Evolutionary conservation across 2,113 vertebrate genomes (phyloP), one percentile per base, ranked within the genome.

Genomic region (Zosterops pallidus): DNA sequence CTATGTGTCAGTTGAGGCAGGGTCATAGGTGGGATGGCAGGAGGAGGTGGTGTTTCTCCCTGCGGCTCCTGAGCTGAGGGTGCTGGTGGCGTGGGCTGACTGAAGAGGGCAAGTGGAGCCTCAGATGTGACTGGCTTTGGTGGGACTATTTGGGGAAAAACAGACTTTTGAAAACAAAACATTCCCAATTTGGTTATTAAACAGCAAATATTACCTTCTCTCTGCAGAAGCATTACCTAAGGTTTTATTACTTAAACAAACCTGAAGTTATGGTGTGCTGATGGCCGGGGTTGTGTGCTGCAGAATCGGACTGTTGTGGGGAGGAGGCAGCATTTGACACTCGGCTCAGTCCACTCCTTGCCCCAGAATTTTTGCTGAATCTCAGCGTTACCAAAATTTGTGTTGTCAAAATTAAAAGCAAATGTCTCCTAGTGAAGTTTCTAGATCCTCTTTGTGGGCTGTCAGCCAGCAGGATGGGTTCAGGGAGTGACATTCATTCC

Each of bases 321-420:
- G 59, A 35, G 35, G 52, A 39, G 82, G 33, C 67, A 33, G 46
- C 44, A 41, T 37, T 70, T n/a, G 47, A 41, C 0, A 0, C 47
- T 59, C 1, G 0, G 18, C 67, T 62, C n/a, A 5, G 29, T 46
- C 49, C 5, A 0, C 14, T 74, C 17, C 3, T 42, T 53, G 25
- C 50, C 81, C 42, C 50, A 26, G 28, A 37, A 41, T 44, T 71
- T 86, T 59, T 82, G 53, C 59, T 62, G 37, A 57, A 55, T 89
- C 84, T 74, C 44, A 52, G 62, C 3, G 5, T 0, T 46, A 64
- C 52, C 33, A 29, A 28, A 31, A 22, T 75, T 16, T 33, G 6
- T 46, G 14, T 60, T 68, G 18, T 28, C 31, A 19, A n/a, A 44
- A 29, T 5, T 5, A 4, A 50, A 33, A 7, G n/a, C 9, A 5